phyloP scores from a whole-genome alignment of 2,888 invertebrate genomes.

The Odontocolon sp. region DNA sequence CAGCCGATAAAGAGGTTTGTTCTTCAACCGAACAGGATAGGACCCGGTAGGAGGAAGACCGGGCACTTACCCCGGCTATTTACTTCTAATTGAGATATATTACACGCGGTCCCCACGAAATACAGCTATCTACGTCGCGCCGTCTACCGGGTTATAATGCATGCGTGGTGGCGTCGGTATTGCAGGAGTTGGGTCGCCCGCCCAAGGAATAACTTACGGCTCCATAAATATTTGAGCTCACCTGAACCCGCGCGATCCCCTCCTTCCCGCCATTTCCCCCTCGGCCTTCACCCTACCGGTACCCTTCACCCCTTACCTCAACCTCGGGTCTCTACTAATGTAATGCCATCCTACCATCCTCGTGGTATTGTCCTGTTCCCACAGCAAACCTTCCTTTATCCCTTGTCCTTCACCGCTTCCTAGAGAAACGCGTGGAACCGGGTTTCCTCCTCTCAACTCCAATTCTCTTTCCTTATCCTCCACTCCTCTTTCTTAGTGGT shows the following conservation, averaged over 20 bases:
- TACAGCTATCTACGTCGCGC: slow-evolving; percentile 25
- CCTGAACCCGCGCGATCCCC: slow-evolving; percentile 11
- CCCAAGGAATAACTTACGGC: slow-evolving; percentile 60
- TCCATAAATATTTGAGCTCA: slow-evolving; percentile 67
- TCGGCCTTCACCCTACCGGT: slow-evolving; percentile 6
- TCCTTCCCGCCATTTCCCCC: background rate
- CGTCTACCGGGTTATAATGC: slow-evolving; percentile 32
- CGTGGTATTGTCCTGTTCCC: too few species aligned
- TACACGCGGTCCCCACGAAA: slow-evolving; percentile 42
- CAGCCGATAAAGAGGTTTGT: too few species aligned
- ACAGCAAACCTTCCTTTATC: too few species aligned
- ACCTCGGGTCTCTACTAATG: too few species aligned
- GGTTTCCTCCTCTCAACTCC: too few species aligned
- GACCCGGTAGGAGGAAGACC: too few species aligned
- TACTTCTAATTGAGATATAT: slow-evolving; percentile 65
- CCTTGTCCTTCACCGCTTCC: too few species aligned
- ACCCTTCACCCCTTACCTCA: slow-evolving; percentile 1
- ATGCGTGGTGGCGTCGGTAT: slow-evolving; percentile 36
- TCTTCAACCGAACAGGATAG: too few species aligned
- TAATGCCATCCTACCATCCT: too few species aligned
- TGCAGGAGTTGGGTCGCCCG: slow-evolving; percentile 1
- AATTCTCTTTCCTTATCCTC: slow-evolving; percentile 3
- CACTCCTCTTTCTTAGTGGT: background rate
- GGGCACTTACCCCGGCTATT: slow-evolving; percentile 57
- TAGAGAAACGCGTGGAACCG: too few species aligned